Evolutionary conservation across 2,888 invertebrate species (phyloP).

Genomic region (Augochlorella aurata): DNA sequence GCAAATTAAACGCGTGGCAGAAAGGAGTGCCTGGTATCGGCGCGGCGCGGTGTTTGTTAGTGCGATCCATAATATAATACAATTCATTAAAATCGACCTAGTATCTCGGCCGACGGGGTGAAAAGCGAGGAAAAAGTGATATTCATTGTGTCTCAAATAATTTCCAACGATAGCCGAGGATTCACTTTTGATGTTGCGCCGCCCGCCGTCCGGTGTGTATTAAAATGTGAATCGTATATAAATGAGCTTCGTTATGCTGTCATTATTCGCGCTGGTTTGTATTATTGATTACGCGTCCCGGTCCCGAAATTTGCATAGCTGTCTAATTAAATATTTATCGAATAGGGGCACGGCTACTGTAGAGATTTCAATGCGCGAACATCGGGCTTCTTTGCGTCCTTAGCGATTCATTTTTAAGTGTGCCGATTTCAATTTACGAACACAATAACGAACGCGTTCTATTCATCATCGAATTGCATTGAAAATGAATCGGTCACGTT

Average conservation of each 20-base stretch:
- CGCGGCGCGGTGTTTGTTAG: neutral
- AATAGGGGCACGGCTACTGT: neutral
- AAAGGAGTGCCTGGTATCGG: neutral
- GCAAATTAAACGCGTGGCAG: conserved; percentile 12
- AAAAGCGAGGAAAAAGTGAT: neutral
- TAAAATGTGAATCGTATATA: conserved; percentile 17
- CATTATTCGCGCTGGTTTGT: conserved; percentile 20
- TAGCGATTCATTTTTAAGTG: too few species aligned
- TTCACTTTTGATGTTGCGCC: neutral
- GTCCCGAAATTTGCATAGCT: neutral
- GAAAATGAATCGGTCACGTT: too few species aligned
- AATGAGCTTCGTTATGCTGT: conserved; percentile 1
- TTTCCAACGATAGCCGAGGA: conserved; percentile 5
- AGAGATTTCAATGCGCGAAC: neutral
- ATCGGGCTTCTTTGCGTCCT: neutral
- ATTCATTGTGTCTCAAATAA: conserved; percentile 10
- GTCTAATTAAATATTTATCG: conserved; percentile 21
- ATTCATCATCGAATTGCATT: neutral
- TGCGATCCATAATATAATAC: neutral
- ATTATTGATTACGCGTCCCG: conserved; percentile 16
- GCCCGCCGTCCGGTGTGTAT: neutral
- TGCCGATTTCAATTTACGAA: neutral
- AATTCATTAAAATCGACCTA: conserved; percentile 5
- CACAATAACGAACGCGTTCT: neutral
- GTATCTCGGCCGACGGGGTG: neutral